Conservation (phyloP, 2,888 invertebrate species). For the Caenorhabditis wallacei region DNA sequence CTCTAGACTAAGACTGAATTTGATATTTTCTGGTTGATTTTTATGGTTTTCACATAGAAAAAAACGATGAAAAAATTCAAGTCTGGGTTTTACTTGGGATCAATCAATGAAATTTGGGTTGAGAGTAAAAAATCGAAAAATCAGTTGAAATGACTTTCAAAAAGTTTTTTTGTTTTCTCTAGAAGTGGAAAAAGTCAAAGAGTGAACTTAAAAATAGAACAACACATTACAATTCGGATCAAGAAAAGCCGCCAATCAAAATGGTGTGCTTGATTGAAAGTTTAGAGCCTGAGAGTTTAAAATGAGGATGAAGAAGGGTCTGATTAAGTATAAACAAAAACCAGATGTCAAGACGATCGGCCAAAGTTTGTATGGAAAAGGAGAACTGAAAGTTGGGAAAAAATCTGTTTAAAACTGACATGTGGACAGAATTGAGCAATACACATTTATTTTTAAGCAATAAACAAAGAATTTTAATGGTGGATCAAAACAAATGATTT, state of each 20-base stretch:
- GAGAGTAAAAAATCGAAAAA: too few species aligned
- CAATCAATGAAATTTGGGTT: too few species aligned
- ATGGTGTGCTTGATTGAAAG: slow-evolving; percentile 10
- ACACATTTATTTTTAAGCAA: slow-evolving; percentile 18
- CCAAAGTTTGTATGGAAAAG: slow-evolving; percentile 51
- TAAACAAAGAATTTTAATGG: slow-evolving; percentile 9
- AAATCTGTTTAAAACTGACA: slow-evolving; percentile 48
- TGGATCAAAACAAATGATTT: not conserved
- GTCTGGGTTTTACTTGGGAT: too few species aligned
- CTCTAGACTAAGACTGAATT: too few species aligned
- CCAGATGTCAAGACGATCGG: slow-evolving; percentile 54
- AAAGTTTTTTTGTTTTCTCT: too few species aligned
- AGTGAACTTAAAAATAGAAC: too few species aligned
- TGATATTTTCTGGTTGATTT: too few species aligned
- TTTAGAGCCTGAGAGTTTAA: slow-evolving; percentile 39
- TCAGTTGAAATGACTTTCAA: too few species aligned
- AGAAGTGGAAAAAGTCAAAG: too few species aligned
- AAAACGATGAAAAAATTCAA: too few species aligned
- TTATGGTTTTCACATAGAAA: too few species aligned
- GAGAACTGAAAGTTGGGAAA: slow-evolving; percentile 7
- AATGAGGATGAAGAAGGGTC: slow-evolving; percentile 51
- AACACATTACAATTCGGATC: too few species aligned
- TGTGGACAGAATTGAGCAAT: slow-evolving; percentile 36
- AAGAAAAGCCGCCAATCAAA: slow-evolving; percentile 14
- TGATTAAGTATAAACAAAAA: slow-evolving; percentile 62